A percentile compares a stretch with the other conserved stretches of the same genome.
phyloP scores from a whole-genome alignment of 1,140 invertebrate species.

The Acromyrmex charruanus region DNA sequence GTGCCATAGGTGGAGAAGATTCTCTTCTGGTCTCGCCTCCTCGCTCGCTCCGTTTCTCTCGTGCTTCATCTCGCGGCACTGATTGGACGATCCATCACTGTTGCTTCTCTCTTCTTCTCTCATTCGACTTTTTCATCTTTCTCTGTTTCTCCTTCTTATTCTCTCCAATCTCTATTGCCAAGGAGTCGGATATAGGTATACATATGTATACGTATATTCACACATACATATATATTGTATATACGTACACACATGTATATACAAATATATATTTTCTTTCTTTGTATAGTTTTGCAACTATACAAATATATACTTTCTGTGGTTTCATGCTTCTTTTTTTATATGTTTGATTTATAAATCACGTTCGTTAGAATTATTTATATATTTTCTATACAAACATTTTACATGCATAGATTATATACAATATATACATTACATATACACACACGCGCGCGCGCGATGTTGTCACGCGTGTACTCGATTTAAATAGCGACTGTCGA shows the following conservation, averaged over 20 bases:
- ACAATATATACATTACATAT: too few relatives aligned
- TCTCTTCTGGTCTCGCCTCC: slow-evolving; percentile 65
- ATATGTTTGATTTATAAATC: too few relatives aligned
- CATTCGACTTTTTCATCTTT: slow-evolving; percentile 39
- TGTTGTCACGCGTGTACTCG: slow-evolving; percentile 75
- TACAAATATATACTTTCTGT: too few relatives aligned
- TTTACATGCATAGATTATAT: too few relatives aligned
- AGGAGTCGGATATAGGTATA: slow-evolving; percentile 75
- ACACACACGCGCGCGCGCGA: neutral
- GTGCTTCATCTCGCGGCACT: slow-evolving; percentile 87
- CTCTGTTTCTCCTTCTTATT: slow-evolving; percentile 67
- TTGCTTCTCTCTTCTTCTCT: slow-evolving; percentile 74
- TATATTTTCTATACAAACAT: too few relatives aligned
- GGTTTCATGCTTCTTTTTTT: too few relatives aligned
- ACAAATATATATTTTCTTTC: too few relatives aligned
- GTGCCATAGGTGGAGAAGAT: slow-evolving; percentile 81
- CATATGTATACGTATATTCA: neutral
- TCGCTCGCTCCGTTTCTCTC: slow-evolving; percentile 74
- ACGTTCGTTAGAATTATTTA: too few relatives aligned
- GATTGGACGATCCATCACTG: slow-evolving; percentile 88
- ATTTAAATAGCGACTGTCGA: slow-evolving; percentile 35
- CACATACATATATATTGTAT: neutral
- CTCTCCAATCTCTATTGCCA: slow-evolving; percentile 71
- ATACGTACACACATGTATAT: neutral
- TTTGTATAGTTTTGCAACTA: too few relatives aligned